Evolutionary conservation across 2,113 vertebrate species (phyloP).

Genomic region (Rhizomys pruinosus): DNA sequence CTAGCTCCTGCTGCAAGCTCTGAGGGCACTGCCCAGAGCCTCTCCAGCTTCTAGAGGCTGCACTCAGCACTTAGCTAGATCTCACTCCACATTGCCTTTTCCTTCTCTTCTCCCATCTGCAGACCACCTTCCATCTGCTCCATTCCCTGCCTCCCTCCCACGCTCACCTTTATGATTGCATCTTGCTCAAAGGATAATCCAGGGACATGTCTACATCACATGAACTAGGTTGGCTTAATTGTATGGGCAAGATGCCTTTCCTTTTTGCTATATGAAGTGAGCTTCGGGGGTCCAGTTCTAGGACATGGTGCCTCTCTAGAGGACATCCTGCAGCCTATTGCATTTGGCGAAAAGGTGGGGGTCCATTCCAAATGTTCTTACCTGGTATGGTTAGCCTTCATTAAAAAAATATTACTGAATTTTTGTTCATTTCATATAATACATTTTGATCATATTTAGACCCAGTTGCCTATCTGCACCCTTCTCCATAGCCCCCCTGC

Average conservation of each 20-base stretch:
- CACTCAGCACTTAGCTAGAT: too few species aligned
- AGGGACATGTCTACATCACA: not conserved
- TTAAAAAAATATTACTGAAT: too few species aligned
- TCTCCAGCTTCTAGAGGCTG: not conserved
- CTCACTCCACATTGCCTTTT: not conserved
- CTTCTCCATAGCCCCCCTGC: too few species aligned
- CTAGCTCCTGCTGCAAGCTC: not conserved
- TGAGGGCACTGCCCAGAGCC: not conserved
- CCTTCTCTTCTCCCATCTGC: not conserved
- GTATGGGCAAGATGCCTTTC: not conserved
- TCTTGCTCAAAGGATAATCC: not conserved
- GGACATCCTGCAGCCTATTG: not conserved
- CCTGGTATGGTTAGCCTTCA: not conserved
- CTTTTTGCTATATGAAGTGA: not conserved
- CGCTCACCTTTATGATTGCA: not conserved
- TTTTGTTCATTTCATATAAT: too few species aligned
- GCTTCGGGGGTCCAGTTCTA: not conserved
- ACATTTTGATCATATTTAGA: too few species aligned
- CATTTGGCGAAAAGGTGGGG: not conserved
- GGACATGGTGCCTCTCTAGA: not conserved
- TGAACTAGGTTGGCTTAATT: not conserved
- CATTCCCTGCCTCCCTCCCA: too few species aligned
- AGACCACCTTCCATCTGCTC: fast-evolving
- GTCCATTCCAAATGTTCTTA: not conserved
- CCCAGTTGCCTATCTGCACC: too few species aligned